Conservation (phyloP, 2,888 invertebrate genomes). For the Drosophila fulvimacula region DNA sequence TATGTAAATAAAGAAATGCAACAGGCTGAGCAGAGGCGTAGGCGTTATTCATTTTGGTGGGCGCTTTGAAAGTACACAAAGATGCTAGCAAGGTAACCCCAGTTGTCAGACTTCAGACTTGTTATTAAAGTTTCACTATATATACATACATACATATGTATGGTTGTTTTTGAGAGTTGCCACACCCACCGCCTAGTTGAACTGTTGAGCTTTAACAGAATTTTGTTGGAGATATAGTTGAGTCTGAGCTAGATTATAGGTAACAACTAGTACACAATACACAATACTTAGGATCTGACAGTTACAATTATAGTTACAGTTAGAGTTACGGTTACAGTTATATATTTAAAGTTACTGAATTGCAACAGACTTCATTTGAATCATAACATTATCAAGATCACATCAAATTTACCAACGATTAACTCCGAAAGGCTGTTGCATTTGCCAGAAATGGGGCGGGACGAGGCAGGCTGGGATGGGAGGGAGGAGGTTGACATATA, state of each 20-base stretch:
- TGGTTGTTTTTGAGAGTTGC: constrained; percentile 17
- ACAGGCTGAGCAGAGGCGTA: constrained; percentile 14
- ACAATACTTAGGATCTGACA: constrained; percentile 45
- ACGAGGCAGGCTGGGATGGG: not conserved
- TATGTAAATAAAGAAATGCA: not conserved
- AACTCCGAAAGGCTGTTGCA: constrained; percentile 37
- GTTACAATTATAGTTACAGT: constrained; percentile 16
- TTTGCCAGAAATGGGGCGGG: constrained; percentile 18
- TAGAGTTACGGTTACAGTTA: constrained; percentile 23
- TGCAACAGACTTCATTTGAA: constrained; percentile 15
- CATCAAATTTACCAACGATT: constrained; percentile 50
- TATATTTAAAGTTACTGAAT: constrained; percentile 10
- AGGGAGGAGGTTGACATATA: not conserved
- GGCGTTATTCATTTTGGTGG: constrained; percentile 16
- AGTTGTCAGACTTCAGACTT: constrained; percentile 58
- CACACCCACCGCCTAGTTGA: constrained; percentile 38
- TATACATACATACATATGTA: constrained; percentile 1
- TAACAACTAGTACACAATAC: constrained; percentile 29
- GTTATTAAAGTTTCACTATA: constrained; percentile 11
- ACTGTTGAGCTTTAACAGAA: constrained; percentile 45
- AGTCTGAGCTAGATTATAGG: constrained; percentile 36
- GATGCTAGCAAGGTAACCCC: constrained; percentile 38
- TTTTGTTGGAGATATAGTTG: constrained; percentile 16
- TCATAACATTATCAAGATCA: constrained; percentile 52
- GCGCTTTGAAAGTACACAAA: constrained; percentile 25